These are phyloP conservation scores for Perizoma affinitatum DNA, from an alignment of 2,888 invertebrate species.

Conservation along the genomic window DNA sequence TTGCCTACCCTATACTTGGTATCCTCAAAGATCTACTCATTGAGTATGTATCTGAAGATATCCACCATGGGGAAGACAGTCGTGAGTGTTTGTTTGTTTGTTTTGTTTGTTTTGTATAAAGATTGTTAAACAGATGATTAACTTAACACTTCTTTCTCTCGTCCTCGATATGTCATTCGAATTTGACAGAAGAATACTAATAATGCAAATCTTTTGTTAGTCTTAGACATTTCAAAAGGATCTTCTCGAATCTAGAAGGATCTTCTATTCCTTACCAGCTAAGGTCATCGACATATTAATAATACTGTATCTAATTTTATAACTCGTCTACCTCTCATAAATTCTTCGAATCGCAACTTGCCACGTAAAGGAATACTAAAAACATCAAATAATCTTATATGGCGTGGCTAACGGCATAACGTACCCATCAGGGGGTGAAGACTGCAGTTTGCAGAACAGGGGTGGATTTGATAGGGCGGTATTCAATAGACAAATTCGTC, in stretches of 20 bases:
- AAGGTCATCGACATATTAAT: constrained; percentile 12
- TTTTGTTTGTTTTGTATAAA: too few relatives aligned
- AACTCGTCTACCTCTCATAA: constrained; percentile 18
- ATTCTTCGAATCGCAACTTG: constrained; percentile 20
- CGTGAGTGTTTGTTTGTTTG: too few relatives aligned
- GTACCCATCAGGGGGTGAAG: constrained; percentile 42
- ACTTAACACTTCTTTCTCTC: too few relatives aligned
- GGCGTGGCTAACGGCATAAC: constrained; percentile 48
- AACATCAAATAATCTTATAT: constrained; percentile 35
- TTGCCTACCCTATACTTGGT: too few relatives aligned
- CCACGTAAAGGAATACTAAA: constrained; percentile 32
- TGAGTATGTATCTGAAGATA: too few relatives aligned
- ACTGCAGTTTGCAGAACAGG: constrained; percentile 49
- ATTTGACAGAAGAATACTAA: too few relatives aligned
- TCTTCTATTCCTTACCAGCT: neutral
- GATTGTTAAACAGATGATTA: too few relatives aligned
- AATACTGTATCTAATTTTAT: constrained; percentile 6
- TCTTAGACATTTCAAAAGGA: too few relatives aligned
- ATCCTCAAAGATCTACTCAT: too few relatives aligned
- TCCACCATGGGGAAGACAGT: too few relatives aligned
- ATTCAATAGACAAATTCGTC: constrained; percentile 63
- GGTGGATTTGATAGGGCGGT: constrained; percentile 50
- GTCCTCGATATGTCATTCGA: too few relatives aligned
- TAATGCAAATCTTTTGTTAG: too few relatives aligned
- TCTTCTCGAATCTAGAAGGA: constrained; percentile 4